Percentiles rank a stretch among this genome's conserved stretches.
Conservation (phyloP, 35 echinoderm and acorn worm species). For the Ophiothrix spiculata region DNA sequence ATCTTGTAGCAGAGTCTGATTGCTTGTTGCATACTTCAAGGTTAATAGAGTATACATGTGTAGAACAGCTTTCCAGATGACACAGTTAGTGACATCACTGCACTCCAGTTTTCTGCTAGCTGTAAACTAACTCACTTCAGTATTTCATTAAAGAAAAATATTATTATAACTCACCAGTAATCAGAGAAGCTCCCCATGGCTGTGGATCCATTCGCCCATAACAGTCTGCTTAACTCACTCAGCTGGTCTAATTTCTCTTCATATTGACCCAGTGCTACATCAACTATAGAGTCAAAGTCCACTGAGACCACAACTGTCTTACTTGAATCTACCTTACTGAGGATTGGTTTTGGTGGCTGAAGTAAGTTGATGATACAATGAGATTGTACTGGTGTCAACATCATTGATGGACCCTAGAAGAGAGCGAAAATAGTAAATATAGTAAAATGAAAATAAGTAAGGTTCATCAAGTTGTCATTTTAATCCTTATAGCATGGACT, state of each 20-base stretch:
- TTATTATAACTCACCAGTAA: constrained; percentile 48
- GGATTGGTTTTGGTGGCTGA: constrained; percentile 4
- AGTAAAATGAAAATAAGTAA: no score
- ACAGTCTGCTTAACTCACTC: constrained; percentile 29
- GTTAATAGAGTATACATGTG: no score
- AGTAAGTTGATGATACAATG: constrained; percentile 53
- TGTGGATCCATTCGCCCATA: constrained; percentile 66
- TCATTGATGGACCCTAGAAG: constrained; percentile 44
- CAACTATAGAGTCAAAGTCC: background rate
- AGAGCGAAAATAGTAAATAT: constrained; percentile 2
- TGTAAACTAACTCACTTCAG: no score
- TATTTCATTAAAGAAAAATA: no score
- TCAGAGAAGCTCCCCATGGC: background rate
- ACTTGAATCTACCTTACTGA: background rate
- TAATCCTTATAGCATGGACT: no score
- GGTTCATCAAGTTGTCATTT: no score
- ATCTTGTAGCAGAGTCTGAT: no score
- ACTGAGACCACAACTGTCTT: background rate
- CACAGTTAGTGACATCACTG: no score
- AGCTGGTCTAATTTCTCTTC: constrained; percentile 63
- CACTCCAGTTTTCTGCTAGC: no score
- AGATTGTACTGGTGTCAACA: constrained; percentile 55
- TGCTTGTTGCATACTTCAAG: no score
- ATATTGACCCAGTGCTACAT: constrained; percentile 61
- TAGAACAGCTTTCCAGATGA: no score